Percentiles rank a stretch among this genome's conserved stretches.
phyloP scores from a whole-genome alignment of 2,888 invertebrate species.

The Pilophorus perplexus region DNA sequence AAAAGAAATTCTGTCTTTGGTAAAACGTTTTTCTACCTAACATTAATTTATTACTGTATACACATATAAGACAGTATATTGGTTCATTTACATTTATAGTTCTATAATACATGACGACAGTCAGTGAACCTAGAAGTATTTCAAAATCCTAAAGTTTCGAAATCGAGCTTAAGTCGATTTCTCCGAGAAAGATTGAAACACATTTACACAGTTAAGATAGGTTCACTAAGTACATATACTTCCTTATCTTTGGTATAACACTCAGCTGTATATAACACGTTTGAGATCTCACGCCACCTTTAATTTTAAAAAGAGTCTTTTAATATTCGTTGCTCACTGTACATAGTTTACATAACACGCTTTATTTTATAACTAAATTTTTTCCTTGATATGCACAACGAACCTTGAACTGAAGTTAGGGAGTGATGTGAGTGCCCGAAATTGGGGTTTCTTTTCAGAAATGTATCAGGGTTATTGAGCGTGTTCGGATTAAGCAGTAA shows the following conservation, averaged over 20 bases:
- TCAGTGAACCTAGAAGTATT: conserved; percentile 25
- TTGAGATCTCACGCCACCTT: conserved; percentile 44
- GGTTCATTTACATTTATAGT: conserved; percentile 24
- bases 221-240: conserved; percentile 43
- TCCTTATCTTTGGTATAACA: conserved; percentile 47
- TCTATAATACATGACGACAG: conserved; percentile 25
- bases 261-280: conserved; percentile 47
- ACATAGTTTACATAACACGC: conserved; percentile 30
- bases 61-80: conserved; percentile 22
- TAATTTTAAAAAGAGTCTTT: conserved; percentile 41
- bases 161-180: too few species aligned
- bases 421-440: too few species aligned
- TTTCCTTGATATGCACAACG: conserved; percentile 24
- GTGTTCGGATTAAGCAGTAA: too few species aligned
- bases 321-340: conserved; percentile 43
- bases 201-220: conserved; percentile 39
- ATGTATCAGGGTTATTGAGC: too few species aligned
- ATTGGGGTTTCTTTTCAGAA: too few species aligned
- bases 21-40: conserved; percentile 15
- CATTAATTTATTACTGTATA: conserved; percentile 7
- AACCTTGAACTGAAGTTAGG: too few species aligned
- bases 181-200: too few species aligned
- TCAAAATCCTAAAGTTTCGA: conserved; percentile 20
- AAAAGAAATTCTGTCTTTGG: conserved; percentile 37
- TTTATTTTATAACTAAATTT: conserved; percentile 18